These are phyloP conservation scores for Cotesia glomerata DNA, from an alignment of 1,140 invertebrate species.

Conservation along the genomic window DNA sequence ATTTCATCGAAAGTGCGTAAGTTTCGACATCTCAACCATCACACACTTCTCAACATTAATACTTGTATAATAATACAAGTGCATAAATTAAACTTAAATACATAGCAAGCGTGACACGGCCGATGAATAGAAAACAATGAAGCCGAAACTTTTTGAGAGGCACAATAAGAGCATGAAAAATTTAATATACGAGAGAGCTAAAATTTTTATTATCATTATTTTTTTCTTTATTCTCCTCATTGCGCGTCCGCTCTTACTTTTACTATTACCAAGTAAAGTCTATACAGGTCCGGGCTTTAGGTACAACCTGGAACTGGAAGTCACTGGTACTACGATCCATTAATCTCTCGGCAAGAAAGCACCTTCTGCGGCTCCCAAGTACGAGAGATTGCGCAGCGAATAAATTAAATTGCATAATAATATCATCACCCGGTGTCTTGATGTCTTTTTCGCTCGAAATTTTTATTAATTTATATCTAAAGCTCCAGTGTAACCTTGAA, in stretches of 20 bases:
- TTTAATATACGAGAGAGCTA: constrained; percentile 23
- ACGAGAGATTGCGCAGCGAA: constrained; percentile 19
- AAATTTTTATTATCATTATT: background rate
- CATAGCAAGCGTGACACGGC: background rate
- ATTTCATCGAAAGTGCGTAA: constrained; percentile 8
- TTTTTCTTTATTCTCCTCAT: background rate
- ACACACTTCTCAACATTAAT: background rate
- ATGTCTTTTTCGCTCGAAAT: background rate
- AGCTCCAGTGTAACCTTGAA: background rate
- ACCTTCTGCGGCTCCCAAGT: constrained; percentile 1
- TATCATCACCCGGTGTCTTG: constrained; percentile 1
- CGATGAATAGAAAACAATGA: constrained; percentile 7
- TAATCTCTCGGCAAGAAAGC: constrained; percentile 17
- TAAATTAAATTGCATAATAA: constrained; percentile 30
- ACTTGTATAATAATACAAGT: background rate
- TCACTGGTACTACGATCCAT: constrained; percentile 27
- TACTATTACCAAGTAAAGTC: background rate
- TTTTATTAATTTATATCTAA: background rate
- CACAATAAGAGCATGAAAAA: constrained; percentile 19
- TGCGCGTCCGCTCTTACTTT: background rate
- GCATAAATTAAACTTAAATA: background rate
- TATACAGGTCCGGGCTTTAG: background rate
- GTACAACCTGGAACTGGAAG: background rate
- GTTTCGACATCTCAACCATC: background rate
- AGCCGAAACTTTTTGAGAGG: constrained; percentile 15